These are phyloP conservation scores for Rissa tridactyla DNA, from an alignment of 2,113 vertebrate genomes.

Conservation along the genomic window DNA sequence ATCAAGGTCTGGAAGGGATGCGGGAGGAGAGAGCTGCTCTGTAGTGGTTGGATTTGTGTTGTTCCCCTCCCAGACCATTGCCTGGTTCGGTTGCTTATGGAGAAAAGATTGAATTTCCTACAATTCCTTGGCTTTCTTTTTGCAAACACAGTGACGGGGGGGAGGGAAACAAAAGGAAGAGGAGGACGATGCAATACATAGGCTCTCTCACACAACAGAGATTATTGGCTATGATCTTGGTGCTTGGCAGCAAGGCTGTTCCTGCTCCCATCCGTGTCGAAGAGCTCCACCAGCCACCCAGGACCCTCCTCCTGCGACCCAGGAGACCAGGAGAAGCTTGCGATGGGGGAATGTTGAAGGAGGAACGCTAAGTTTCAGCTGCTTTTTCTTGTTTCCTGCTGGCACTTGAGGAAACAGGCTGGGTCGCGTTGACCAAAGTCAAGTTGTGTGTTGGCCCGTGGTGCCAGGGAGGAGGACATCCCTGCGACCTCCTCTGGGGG, in stretches of 20 bases:
- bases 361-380: background rate
- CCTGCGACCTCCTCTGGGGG: background rate
- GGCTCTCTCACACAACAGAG: too few species aligned
- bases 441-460: too few species aligned
- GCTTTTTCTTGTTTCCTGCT: background rate
- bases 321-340: background rate
- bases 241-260: background rate
- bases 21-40: background rate
- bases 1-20: background rate
- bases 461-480: background rate
- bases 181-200: rapidly evolving
- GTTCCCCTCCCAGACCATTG: background rate
- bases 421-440: background rate
- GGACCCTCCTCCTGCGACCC: too few species aligned
- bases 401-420: background rate
- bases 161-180: background rate
- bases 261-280: rapidly evolving
- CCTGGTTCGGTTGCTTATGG: background rate
- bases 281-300: background rate
- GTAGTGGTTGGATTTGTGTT: background rate
- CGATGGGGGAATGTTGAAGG: too few species aligned
- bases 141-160: rapidly evolving
- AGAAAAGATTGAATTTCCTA: background rate
- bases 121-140: background rate
- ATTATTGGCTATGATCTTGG: too few species aligned